Base-by-base conservation (phyloP, 1,140 invertebrate genomes). In the Belonocnema kinseyi region DNA sequence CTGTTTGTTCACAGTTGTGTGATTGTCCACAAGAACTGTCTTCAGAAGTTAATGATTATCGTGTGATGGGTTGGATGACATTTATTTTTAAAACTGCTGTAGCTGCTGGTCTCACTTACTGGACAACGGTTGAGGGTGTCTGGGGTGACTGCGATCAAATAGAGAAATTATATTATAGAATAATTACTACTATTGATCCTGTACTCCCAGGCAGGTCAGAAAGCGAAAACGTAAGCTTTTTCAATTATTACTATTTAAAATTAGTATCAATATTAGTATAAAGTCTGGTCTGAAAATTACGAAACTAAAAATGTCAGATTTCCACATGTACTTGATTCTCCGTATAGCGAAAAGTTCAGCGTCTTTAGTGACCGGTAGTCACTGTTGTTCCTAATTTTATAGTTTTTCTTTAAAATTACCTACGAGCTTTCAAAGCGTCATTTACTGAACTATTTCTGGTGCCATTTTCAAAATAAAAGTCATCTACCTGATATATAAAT, bases 151-250 rank as follows among this genome's bases (percentile, higher is more conserved):
- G 80, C 11, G 33, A 19, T 13, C 73, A 86, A 72, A 83, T 83
- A 14, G 86, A 89, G 54, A 80, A 88, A 12, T 77, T 89, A 11
- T 89, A 88, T 72, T 73, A 74, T 53, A 80, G 86, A 13, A 85
- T 86, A 33, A 66, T 81, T 13, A 71, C 75, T 1, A 82, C 78
- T 8, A 52, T 88, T 3, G 73, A 70, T 54, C 78, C 10, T 46
- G 46, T 33, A 33, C 75, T n/a, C 0, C 21, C 74, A 52, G 16
- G 50, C 12, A 58, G 71, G n/a, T 1, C 40, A 16, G 33, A 61
- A 13, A 14, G 21, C 17, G 50, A 77, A 50, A 54, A 82, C 50
- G 73, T 82, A 81, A 79, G 54, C 66, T 33, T 61, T 75, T 6
- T 61, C 1, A 1, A 58, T 56, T 26, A 4, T 54, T 73, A n/a